Evolutionary conservation across 2,888 invertebrate species (phyloP), one percentile per base, ranked within the genome.

Genomic region (Cephalotes varians): DNA sequence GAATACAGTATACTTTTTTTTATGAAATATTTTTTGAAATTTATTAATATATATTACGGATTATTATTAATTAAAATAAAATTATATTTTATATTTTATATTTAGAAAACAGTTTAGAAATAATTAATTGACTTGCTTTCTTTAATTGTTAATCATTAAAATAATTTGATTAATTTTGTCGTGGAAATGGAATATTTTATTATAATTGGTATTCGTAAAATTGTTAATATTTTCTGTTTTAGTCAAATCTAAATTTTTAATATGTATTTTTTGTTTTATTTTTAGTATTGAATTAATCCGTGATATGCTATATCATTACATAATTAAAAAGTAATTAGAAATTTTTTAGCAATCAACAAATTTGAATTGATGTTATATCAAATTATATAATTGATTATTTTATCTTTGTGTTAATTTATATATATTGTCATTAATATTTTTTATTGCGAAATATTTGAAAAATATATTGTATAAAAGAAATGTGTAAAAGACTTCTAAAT

Each of bases 331-430:
- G 1, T 37, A 21, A 21, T 15, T 40, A 12, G 12, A 72, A 37
- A 40, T 58, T n/a, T 58, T 37, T n/a, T 18, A 40, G n/a, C n/a
- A n/a, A 58, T 40, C 44, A 58, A 72, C 21, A 72, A 31, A 60
- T 28, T 37, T 28, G 0, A 21, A 28, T 31, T 31, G 49, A 49
- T 51, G 3, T 69, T 49, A 21, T 51, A 31, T 21, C 4, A 25
- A 62, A 40, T 31, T 31, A 49, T 2, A 47, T 31, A 69, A n/a
- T 69, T 51, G 10, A 31, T 34, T 51, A 69, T 15, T 7, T 34
- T 69, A 5, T 7, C 2, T 69, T 49, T 69, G 0, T 31, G 0
- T 49, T 31, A 12, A 31, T 67, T 25, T 47, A 2, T 12, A 67
- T 12, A 67, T 15, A n/a, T 31, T 6, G 12, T 21, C 12, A 44